phyloP scores from a whole-genome alignment of 2,113 vertebrate species.

The Rhinolophus sinicus region DNA sequence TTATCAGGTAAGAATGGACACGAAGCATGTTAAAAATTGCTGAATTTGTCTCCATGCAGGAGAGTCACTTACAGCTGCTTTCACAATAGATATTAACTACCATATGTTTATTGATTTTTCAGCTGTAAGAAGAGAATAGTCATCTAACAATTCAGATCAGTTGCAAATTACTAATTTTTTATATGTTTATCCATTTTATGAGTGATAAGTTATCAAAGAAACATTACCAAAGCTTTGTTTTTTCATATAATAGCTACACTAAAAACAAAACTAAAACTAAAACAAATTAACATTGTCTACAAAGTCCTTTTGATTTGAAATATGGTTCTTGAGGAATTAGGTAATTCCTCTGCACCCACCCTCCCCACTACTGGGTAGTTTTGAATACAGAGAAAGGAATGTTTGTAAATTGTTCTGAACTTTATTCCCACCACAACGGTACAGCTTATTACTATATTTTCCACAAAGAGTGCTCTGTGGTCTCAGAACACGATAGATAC shows the following conservation, averaged over 20 bases:
- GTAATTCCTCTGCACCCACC: not conserved
- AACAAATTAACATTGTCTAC: constrained; percentile 34
- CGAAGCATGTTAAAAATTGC: not conserved
- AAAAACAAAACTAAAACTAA: constrained; percentile 7
- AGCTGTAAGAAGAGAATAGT: constrained; percentile 29
- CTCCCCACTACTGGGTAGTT: not conserved
- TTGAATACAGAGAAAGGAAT: constrained; percentile 62
- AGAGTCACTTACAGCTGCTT: not conserved
- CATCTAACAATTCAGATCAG: not conserved
- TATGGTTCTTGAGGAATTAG: not conserved
- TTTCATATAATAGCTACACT: constrained; percentile 51
- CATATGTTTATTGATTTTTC: constrained; percentile 56
- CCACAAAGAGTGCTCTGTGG: constrained; percentile 33
- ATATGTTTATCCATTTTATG: not conserved
- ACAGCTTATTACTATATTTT: constrained; percentile 48
- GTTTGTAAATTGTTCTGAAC: constrained; percentile 55
- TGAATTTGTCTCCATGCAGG: not conserved
- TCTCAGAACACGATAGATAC: constrained; percentile 12
- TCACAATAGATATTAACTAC: not conserved
- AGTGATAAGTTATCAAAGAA: constrained; percentile 31
- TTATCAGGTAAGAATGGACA: constrained; percentile 31
- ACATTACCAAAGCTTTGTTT: constrained; percentile 3
- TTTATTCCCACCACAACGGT: constrained; percentile 51
- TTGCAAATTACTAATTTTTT: constrained; percentile 53
- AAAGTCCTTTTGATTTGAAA: constrained; percentile 68